Percentiles rank a stretch among this genome's conserved stretches.
These are phyloP conservation scores for Microtus pennsylvanicus DNA, from an alignment of 2,113 vertebrate genomes.

Conservation along the genomic window DNA sequence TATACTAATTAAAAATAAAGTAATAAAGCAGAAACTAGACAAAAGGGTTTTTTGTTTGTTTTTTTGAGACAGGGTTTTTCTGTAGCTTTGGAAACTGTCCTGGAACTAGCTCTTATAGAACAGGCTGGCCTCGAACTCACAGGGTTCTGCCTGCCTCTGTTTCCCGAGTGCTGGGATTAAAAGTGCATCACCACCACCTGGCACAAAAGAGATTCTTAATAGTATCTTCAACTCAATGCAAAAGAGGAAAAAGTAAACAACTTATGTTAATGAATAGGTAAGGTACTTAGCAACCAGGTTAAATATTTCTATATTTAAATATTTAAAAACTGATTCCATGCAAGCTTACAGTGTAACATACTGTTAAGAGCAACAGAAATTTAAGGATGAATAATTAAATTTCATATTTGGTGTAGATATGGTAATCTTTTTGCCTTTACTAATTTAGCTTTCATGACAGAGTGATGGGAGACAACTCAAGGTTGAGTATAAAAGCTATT, in stretches of 20 bases:
- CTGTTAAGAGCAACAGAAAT: background rate
- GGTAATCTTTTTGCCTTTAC: background rate
- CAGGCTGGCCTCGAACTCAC: no score
- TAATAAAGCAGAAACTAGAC: background rate
- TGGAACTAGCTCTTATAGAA: no score
- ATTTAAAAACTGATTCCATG: slow-evolving; percentile 5
- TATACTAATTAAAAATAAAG: slow-evolving; percentile 13
- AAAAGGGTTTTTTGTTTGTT: background rate
- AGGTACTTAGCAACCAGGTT: slow-evolving; percentile 6
- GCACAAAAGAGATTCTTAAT: background rate
- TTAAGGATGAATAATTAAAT: slow-evolving; percentile 33
- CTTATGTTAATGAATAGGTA: slow-evolving; percentile 28
- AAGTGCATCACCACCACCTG: no score
- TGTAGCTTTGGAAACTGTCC: no score
- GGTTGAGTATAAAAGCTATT: background rate
- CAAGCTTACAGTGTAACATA: slow-evolving; percentile 20
- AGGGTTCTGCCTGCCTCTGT: no score
- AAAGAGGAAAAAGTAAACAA: slow-evolving; percentile 21
- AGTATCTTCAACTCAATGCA: slow-evolving; percentile 41
- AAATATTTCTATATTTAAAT: slow-evolving; percentile 24
- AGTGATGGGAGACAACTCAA: background rate
- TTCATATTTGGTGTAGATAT: background rate
- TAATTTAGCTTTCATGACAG: background rate
- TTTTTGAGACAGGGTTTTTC: no score
- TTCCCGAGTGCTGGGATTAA: no score